A percentile compares a stretch with the other conserved stretches of the same genome.
phyloP scores from a whole-genome alignment of 2,113 vertebrate species.

The Cryptotis parvus region DNA sequence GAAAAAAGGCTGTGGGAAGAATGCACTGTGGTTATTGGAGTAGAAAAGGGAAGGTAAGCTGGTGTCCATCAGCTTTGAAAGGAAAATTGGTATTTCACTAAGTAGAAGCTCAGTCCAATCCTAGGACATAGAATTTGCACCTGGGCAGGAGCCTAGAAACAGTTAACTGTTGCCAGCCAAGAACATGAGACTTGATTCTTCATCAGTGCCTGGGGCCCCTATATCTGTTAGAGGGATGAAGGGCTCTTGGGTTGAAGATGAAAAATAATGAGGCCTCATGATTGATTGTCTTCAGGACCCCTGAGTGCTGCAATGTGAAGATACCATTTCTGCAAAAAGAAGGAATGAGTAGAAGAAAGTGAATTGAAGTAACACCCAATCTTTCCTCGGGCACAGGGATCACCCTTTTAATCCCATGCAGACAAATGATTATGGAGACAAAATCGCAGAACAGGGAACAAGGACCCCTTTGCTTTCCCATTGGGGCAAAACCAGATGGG shows the following conservation, averaged over 20 bases:
- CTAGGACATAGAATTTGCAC: background rate
- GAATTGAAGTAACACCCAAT: too few relatives aligned
- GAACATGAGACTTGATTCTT: background rate
- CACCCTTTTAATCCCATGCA: background rate
- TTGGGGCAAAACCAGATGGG: background rate
- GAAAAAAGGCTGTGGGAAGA: background rate
- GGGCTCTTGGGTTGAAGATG: too few relatives aligned
- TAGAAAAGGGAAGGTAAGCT: background rate
- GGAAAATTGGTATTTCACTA: background rate
- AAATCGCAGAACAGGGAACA: background rate
- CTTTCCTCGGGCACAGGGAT: background rate
- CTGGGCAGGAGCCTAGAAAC: background rate
- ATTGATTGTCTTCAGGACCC: background rate
- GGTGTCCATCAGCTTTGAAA: background rate
- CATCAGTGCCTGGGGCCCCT: too few relatives aligned
- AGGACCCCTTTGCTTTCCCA: fast-evolving
- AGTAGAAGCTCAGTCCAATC: background rate
- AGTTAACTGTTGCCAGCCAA: too few relatives aligned
- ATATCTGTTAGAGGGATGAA: background rate
- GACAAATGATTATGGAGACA: background rate
- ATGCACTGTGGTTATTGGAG: background rate
- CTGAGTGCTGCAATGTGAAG: background rate
- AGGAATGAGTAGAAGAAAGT: background rate
- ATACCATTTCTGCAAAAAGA: background rate
- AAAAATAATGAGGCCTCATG: background rate